Conservation (phyloP, 2,113 vertebrate genomes). For the Typhlomys cinereus region DNA sequence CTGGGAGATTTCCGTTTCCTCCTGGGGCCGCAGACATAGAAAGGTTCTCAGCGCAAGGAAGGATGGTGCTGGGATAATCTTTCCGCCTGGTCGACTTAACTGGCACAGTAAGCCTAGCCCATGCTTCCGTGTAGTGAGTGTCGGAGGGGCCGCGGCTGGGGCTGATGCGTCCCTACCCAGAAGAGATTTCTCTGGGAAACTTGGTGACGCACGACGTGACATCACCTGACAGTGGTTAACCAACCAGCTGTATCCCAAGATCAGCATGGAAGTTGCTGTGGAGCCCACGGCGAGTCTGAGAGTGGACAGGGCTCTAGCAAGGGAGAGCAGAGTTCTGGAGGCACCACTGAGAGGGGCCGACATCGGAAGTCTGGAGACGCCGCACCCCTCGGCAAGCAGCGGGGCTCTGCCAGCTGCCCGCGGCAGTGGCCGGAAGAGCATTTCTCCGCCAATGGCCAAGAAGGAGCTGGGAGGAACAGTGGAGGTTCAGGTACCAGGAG, state of each 20-base stretch:
- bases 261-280: background rate
- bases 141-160: background rate
- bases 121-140: background rate
- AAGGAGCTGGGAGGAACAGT: background rate
- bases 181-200: constrained; percentile 8
- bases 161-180: background rate
- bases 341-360: background rate
- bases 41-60: constrained; percentile 12
- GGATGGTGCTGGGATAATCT: background rate
- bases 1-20: background rate
- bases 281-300: constrained; percentile 23
- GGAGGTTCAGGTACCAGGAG: no score
- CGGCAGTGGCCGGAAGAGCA: background rate
- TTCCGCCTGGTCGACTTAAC: background rate
- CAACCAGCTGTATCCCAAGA: background rate
- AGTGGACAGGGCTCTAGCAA: background rate
- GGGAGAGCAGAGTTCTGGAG: background rate
- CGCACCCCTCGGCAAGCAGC: background rate
- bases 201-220: background rate
- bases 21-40: background rate
- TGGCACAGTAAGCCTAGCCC: no score
- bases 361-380: background rate
- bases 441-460: background rate
- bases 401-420: background rate
- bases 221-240: background rate